Evolutionary conservation across 64 coral and sea anemone genomes (phyloP), one percentile per base, ranked within the genome.

Genomic region (Montipora cactus): DNA sequence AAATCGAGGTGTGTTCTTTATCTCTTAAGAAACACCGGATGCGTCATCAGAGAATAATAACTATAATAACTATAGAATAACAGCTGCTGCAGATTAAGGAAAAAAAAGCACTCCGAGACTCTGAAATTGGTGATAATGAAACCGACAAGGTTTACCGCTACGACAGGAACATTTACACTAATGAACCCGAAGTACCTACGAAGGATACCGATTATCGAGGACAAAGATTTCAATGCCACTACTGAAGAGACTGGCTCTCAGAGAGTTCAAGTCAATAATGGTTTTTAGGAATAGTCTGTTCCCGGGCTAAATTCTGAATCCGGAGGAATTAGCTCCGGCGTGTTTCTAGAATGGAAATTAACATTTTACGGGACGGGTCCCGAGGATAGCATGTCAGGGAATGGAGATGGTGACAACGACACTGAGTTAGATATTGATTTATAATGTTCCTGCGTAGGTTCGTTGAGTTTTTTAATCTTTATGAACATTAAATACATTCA

Each of bases 221-320:
- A 25, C 23, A 25, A 25, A 25, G 23, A 25, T 21, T 88, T 95
- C n/a, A 94, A 98, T 78, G 91, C 91, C 14, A 94, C 94, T 19
- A 82, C 89, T 5, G 97, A 98, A 18, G 97, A 96, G 81, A 96
- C 94, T 91, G 92, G 97, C 0, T 98, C 97, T 44, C 97, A 98
- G 78, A 91, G 97, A 71, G 97, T 98, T 9, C 97, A 98, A 79
- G 97, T 98, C 6, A 98, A 98, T 78, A 98, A 98, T 10, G 97
- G 97, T 0, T 98, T 98, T 85, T 91, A 98, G 48, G 97, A 98
- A 44, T 83, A 98, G 48, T 98, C 94, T 80, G 95, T 96, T 84
- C 91, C 94, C 14, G 97, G 97, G 11, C 88, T 96, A 15, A 98
- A 96, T 70, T 89, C 97, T 12, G 97, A 98, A 25, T 95, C 90